phyloP scores from a whole-genome alignment of 2,113 vertebrate genomes.

The Oncorhynchus clarkii region DNA sequence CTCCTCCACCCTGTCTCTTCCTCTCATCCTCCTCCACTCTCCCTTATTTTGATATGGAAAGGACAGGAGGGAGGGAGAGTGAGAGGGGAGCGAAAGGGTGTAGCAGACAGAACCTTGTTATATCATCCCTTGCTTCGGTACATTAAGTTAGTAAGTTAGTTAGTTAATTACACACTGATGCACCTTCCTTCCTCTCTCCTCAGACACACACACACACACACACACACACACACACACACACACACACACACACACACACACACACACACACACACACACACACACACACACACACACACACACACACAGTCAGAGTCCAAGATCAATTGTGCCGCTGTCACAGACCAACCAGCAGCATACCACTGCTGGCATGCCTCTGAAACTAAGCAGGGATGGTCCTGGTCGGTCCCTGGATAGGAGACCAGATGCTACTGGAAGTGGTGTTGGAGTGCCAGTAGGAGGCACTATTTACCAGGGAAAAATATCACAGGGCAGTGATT shows the following conservation, averaged over 20 bases:
- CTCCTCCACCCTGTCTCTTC: not conserved
- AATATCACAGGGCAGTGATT: too few species aligned
- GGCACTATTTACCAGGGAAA: too few species aligned
- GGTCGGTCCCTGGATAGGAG: too few species aligned
- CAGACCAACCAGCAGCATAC: not conserved
- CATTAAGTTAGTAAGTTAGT: not conserved
- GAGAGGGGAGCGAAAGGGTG: not conserved
- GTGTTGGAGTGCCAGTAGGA: too few species aligned
- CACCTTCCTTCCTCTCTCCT: not conserved
- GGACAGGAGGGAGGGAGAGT: not conserved
- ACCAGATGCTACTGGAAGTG: too few species aligned
- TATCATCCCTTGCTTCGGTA: slow-evolving; percentile 1
- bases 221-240: not conserved
- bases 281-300: too few species aligned
- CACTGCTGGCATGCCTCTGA: too few species aligned
- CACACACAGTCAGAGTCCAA: not conserved
- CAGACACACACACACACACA: not conserved
- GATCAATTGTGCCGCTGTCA: too few species aligned
- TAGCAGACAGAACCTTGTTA: not conserved
- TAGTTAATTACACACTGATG: not conserved
- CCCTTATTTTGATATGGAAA: not conserved
- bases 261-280: not conserved
- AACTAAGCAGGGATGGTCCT: too few species aligned
- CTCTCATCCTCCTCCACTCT: not conserved
- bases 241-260: not conserved